Evolutionary conservation across 2,888 invertebrate genomes (phyloP), one percentile per base, ranked within the genome.

Genomic region (Phanerotoma sp.): DNA sequence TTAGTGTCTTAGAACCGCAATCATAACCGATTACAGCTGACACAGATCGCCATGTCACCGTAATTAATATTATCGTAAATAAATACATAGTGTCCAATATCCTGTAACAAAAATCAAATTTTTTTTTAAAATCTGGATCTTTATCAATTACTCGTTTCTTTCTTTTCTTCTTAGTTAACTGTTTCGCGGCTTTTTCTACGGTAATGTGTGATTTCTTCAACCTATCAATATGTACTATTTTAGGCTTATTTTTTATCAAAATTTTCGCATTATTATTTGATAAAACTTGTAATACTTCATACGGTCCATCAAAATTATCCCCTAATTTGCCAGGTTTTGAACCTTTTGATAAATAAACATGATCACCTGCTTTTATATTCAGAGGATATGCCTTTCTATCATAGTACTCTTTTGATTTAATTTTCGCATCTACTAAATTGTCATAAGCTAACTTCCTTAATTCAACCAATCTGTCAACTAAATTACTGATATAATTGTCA

Each of bases 281-380:
- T n/a, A 54, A 10, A 0, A 52, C 37, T 37, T 58, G 55, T 6
- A 55, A 3, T 0, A 61, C 37, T 35, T 56, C 32, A 46, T 55
- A 48, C 2, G 57, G 61, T 1, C 60, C 60, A 3, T 30, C 37
- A 16, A 57, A 63, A 7, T 63, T 47, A 7, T 51, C 54, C 3
- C 42, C 35, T 5, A 54, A 46, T 53, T 62, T 62, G 1, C 54
- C 53, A 2, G 47, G 44, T 4, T 51, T 47, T 9, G 47, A 46
- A 33, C 54, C 59, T 13, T 53, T 58, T 13, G 48, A 16, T 5
- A 57, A 7, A 9, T 38, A 54, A 0, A 62, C 57, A n/a, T 33
- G 10, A n/a, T 56, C 50, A 0, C 56, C 61, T 3, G 37, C 21
- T 15, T 47, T 21, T 4, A 61, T 54, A 28, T 16, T 16, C n/a